Evolutionary conservation across 2,888 invertebrate genomes (phyloP).

Genomic region (Chrysolina americana): DNA sequence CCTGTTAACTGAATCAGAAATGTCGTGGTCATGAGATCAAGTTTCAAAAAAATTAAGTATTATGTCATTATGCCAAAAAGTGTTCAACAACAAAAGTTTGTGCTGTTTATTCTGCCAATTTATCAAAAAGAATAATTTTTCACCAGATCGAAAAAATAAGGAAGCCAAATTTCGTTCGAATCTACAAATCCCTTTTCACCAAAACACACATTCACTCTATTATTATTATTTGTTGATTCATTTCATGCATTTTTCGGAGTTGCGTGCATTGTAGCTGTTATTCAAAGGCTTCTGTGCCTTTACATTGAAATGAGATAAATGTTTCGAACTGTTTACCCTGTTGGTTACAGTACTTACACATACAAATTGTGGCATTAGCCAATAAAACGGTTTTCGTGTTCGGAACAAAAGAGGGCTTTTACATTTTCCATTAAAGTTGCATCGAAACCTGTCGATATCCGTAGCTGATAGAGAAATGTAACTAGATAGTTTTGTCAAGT

Average conservation of each 20-base stretch:
- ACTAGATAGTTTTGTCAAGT: background rate
- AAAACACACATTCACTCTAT: background rate
- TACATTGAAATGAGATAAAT: constrained; percentile 2
- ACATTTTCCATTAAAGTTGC: constrained; percentile 2
- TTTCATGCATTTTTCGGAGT: background rate
- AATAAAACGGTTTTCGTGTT: constrained; percentile 12
- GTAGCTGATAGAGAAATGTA: background rate
- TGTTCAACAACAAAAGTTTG: no score
- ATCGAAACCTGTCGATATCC: background rate
- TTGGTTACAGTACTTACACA: constrained; percentile 11
- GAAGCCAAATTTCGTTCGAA: no score
- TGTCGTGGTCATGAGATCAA: no score
- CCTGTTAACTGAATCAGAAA: no score
- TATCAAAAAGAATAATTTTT: no score
- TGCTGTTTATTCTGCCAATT: no score
- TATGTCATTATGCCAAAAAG: no score
- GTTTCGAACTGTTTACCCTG: background rate
- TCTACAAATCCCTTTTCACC: background rate
- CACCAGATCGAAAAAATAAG: no score
- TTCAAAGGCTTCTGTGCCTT: background rate
- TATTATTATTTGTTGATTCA: background rate
- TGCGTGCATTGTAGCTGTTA: background rate
- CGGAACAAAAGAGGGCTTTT: background rate
- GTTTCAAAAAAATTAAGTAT: no score
- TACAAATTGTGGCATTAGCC: constrained; percentile 14